Conservation (phyloP, 2,888 invertebrate species). For the Oxystoma pomonae region DNA sequence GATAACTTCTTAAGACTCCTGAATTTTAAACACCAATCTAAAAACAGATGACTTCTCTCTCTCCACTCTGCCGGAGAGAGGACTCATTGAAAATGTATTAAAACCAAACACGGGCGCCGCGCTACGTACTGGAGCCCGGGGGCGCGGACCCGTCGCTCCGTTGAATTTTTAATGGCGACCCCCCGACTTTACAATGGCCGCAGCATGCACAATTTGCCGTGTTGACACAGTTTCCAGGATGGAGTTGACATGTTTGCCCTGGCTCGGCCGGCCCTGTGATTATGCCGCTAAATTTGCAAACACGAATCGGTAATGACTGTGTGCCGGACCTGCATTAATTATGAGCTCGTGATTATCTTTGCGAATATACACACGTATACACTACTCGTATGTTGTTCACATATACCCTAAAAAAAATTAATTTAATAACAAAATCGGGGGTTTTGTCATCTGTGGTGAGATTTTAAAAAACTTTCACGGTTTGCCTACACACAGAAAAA, state of each 20-base stretch:
- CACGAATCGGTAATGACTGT: slow-evolving; percentile 34
- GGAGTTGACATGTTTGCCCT: slow-evolving; percentile 32
- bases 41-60: slow-evolving; percentile 25
- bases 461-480: no score
- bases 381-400: background rate
- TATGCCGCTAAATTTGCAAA: slow-evolving; percentile 34
- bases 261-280: slow-evolving; percentile 32
- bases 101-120: slow-evolving; percentile 43
- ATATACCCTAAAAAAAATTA: no score
- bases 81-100: slow-evolving; percentile 49
- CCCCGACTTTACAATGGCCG: slow-evolving; percentile 41
- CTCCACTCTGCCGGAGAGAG: slow-evolving; percentile 26
- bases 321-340: background rate
- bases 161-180: slow-evolving; percentile 1
- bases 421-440: no score
- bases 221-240: slow-evolving; percentile 49
- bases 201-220: slow-evolving; percentile 48
- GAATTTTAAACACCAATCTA: slow-evolving; percentile 16
- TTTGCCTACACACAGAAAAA: no score
- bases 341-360: background rate
- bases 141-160: slow-evolving; percentile 6
- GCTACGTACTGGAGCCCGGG: slow-evolving; percentile 5
- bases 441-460: no score
- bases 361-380: no score
- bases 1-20: background rate